Base-by-base conservation (phyloP, 2,797 vertebrate species). In the Australoheros facetus region DNA sequence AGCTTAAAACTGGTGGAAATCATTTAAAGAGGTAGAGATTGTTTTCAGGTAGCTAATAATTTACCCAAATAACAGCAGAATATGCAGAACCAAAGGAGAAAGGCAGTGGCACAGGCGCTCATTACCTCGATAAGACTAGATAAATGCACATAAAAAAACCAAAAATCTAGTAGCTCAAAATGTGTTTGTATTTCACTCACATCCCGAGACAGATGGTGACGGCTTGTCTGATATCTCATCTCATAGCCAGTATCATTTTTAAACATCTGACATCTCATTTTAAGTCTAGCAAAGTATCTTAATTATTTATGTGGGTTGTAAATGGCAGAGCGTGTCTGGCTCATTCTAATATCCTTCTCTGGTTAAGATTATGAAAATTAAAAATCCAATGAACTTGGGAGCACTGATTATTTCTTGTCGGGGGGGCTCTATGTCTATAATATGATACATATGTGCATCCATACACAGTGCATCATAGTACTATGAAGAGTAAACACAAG, bases 251-350 rank as follows among this genome's bases (percentile, higher is more conserved):
- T 73, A 84, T 78, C 60, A 86, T 88, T 88, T 84, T 85, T 53
- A 81, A 81, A 89, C 81, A 87, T 88, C 78, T 87, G 75, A 89
- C 85, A 87, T 87, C 84, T 92, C 79, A 81, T 91, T 86, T 89
- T 84, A 81, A 86, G 78, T 84, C 88, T 82, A 8, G 79, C 82
- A 89, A 94, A 92, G 83, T 77, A 78, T 93, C 70, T 87, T 64
- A 91, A 94, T 91, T 84, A 89, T 85, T 87, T 70, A 92, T 86
- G 73, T n/a, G 4, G 80, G 77, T 77, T 13, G 56, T 84, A 71
- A 85, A 85, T 69, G 73, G 45, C 48, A 56, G 79, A 56, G 57
- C 56, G 71, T 26, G 80, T 71, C 58, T 26, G 7, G 21, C 59
- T 84, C 71, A 59, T 80, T 69, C 73, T 70, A 88, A 90, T 85